These are phyloP conservation scores for Ivindomyrus marchei DNA, from an alignment of 2,113 vertebrate species.

Conservation along the genomic window DNA sequence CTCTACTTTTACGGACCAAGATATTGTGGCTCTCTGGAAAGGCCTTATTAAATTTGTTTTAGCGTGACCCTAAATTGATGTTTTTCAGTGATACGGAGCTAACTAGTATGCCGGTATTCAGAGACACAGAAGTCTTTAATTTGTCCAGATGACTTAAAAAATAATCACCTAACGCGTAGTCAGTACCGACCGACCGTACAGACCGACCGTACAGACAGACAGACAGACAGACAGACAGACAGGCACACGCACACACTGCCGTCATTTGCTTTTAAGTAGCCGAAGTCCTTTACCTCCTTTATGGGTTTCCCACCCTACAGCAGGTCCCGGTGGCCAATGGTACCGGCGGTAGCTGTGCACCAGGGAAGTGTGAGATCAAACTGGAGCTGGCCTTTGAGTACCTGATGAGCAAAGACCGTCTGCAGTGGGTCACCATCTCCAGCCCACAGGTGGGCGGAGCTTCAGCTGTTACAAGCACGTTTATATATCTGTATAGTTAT, in stretches of 20 bases:
- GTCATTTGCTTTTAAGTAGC: neutral
- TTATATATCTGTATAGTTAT: neutral
- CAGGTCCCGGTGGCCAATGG: slow-evolving; percentile 82
- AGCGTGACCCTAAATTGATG: neutral
- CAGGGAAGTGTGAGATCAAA: slow-evolving; percentile 80
- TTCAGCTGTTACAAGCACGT: neutral
- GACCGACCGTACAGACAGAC: no score
- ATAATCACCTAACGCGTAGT: neutral
- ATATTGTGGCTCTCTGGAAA: neutral
- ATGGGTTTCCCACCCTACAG: slow-evolving; percentile 23
- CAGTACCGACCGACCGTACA: neutral
- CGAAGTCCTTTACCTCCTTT: neutral
- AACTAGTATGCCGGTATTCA: neutral
- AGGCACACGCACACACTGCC: neutral
- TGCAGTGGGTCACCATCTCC: slow-evolving; percentile 98
- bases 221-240: no score
- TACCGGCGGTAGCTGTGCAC: slow-evolving; percentile 64
- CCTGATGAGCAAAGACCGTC: slow-evolving; percentile 95
- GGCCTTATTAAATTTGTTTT: neutral
- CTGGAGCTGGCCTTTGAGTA: slow-evolving; percentile 96
- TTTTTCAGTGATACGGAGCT: neutral
- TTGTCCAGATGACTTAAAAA: neutral
- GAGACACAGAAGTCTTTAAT: neutral
- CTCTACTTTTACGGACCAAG: neutral
- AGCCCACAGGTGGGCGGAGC: slow-evolving; percentile 79